These are phyloP conservation scores for Serinus canaria DNA, from an alignment of 2,113 vertebrate genomes.

Conservation along the genomic window DNA sequence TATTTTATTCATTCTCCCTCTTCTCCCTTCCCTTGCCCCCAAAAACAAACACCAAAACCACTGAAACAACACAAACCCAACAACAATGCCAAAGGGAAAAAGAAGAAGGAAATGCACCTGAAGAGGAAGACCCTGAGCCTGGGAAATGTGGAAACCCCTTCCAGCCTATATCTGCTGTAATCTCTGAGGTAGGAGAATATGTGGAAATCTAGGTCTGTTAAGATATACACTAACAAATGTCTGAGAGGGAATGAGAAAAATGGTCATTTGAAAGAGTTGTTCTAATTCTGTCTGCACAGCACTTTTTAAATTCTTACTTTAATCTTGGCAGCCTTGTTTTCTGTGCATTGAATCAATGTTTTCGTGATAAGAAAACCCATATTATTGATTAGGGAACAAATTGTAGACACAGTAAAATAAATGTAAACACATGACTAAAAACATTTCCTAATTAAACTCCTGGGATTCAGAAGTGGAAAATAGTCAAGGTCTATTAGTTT, in stretches of 20 bases:
- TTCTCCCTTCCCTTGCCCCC: rapidly evolving
- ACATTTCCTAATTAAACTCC: not conserved
- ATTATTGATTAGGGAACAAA: not conserved
- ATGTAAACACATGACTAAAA: not conserved
- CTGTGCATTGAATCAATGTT: not conserved
- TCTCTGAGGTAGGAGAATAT: slow-evolving; percentile 79
- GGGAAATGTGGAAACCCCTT: slow-evolving; percentile 80
- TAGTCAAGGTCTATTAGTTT: not conserved
- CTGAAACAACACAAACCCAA: not conserved
- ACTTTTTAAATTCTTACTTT: not conserved
- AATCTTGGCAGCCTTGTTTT: not conserved
- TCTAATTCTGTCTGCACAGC: not conserved
- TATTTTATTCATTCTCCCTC: not conserved
- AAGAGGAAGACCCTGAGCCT: slow-evolving; percentile 72
- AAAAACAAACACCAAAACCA: not conserved
- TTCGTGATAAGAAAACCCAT: not conserved
- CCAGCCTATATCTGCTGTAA: slow-evolving; percentile 83
- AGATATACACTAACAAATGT: not conserved
- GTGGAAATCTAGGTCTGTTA: not conserved
- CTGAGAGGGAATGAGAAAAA: not conserved
- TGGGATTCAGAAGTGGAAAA: not conserved
- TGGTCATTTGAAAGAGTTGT: not conserved
- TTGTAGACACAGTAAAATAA: not conserved
- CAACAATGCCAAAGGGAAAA: slow-evolving; percentile 76
- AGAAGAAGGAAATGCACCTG: slow-evolving; percentile 72